Conservation (phyloP, 2,113 vertebrate species). For the Amblyopsis rosae region DNA sequence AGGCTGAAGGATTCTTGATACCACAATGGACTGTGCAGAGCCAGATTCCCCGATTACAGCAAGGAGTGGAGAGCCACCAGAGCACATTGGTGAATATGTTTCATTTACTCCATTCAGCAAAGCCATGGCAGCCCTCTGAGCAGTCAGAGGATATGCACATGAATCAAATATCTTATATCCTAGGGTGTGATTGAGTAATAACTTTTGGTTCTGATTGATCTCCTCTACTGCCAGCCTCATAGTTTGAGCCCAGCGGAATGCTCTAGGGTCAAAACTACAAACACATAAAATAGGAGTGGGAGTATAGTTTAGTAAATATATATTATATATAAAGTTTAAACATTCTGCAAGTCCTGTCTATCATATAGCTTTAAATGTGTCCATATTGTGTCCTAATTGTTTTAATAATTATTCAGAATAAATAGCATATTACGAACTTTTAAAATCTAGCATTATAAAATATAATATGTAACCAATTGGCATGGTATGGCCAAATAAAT, state of each 20-base stretch:
- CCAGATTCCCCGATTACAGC: constrained; percentile 76
- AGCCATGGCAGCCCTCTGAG: constrained; percentile 69
- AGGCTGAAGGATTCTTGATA: constrained; percentile 74
- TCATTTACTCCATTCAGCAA: constrained; percentile 64
- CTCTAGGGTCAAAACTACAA: constrained; percentile 21
- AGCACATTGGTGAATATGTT: constrained; percentile 47
- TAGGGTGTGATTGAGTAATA: constrained; percentile 54
- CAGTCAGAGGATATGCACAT: constrained; percentile 13
- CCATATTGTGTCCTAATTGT: neutral
- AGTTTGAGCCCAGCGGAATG: no score
- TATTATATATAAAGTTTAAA: neutral
- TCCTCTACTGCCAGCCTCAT: no score
- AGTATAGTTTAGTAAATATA: neutral
- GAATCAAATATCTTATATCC: constrained; percentile 80
- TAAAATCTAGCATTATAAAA: neutral
- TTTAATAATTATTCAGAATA: neutral
- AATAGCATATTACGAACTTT: neutral
- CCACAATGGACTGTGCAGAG: constrained; percentile 74
- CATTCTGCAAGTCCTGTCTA: neutral
- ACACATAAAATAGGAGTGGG: constrained; percentile 9
- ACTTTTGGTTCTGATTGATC: no score
- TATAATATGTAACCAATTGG: no score
- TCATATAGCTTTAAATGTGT: neutral
- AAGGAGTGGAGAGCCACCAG: constrained; percentile 55
- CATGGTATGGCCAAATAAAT: neutral